Base-by-base conservation (phyloP, 1,140 invertebrate genomes). In the Panagrolaimus sp. region DNA sequence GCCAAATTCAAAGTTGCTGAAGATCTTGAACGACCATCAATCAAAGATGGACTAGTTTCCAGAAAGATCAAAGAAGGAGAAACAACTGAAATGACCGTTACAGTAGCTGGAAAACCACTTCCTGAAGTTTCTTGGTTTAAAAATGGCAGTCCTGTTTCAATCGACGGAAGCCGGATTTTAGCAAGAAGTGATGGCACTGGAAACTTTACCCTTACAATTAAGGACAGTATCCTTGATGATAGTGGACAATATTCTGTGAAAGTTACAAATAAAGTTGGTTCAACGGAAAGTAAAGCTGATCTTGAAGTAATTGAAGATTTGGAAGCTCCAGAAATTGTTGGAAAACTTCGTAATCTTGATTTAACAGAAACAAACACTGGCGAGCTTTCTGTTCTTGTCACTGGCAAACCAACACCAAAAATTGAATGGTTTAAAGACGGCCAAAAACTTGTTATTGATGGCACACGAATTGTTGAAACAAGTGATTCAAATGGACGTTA, bases 91-190 rank as follows among this genome's bases (percentile, higher is more conserved):
- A 84, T 94, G 9, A 89, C 88, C 71, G 89, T 89, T 21, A 89
- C 89, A 69, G 86, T 92, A 0, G 88, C 89, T 72, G 91, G 91
- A 28, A 92, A 91, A 80, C 91, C 92, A 0, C 87, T 90, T 76
- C 93, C 93, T 21, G 88, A 88, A 0, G 87, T 91, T 5, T 87
- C 88, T 76, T 95, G 92, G 91, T 82, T 84, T 68, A 83, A 84
- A 69, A 84, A 97, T 84, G 90, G 90, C 43, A 88, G 90, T 73
- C 88, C 90, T 80, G 87, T 96, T 28, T 82, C 87, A 71, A 87
- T 81, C 58, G 52, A 75, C 24, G 81, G 82, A 67, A 82, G 87
- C 68, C 84, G 86, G 0, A 84, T 89, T 24, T 72, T 73, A 14
- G 72, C 73, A 52, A 76, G 83, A 52, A 71, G 73, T 10, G 76